Conservation (phyloP, 2,888 invertebrate species). For the Marronus borbonicus region DNA sequence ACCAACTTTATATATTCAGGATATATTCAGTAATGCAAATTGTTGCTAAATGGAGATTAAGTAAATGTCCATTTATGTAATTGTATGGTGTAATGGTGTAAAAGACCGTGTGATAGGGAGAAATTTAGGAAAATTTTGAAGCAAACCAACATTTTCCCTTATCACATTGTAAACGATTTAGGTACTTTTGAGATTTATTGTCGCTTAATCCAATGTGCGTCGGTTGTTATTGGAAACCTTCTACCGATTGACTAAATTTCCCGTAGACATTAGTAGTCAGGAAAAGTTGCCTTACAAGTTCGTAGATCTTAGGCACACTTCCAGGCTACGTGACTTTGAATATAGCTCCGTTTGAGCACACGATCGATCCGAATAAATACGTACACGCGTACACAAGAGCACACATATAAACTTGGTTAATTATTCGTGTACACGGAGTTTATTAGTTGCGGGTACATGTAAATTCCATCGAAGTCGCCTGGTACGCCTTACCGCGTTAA, state of each 20-base stretch:
- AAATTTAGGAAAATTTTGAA: background rate
- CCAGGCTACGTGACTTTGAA: slow-evolving; percentile 34
- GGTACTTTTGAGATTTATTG: background rate
- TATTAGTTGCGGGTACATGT: slow-evolving; percentile 31
- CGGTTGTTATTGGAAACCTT: slow-evolving; percentile 1
- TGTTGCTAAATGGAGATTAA: too few relatives aligned
- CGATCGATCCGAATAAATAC: slow-evolving; percentile 44
- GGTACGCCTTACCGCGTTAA: background rate
- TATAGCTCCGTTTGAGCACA: slow-evolving; percentile 5
- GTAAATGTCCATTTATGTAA: too few relatives aligned
- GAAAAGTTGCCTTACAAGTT: slow-evolving; percentile 34
- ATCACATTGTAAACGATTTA: background rate
- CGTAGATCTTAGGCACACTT: slow-evolving; percentile 36
- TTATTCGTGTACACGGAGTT: slow-evolving; percentile 43
- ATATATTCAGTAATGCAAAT: too few relatives aligned
- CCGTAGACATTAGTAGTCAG: slow-evolving; percentile 29
- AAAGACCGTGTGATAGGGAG: background rate
- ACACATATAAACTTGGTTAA: slow-evolving; percentile 44
- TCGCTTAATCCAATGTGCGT: slow-evolving; percentile 10
- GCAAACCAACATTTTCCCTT: background rate
- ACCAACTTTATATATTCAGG: too few relatives aligned
- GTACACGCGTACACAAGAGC: slow-evolving; percentile 9
- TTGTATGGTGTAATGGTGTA: too few relatives aligned
- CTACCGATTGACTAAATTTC: background rate
- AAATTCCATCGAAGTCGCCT: slow-evolving; percentile 25